phyloP scores from a whole-genome alignment of 1,140 invertebrate species.

The Drosophila nannoptera region DNA sequence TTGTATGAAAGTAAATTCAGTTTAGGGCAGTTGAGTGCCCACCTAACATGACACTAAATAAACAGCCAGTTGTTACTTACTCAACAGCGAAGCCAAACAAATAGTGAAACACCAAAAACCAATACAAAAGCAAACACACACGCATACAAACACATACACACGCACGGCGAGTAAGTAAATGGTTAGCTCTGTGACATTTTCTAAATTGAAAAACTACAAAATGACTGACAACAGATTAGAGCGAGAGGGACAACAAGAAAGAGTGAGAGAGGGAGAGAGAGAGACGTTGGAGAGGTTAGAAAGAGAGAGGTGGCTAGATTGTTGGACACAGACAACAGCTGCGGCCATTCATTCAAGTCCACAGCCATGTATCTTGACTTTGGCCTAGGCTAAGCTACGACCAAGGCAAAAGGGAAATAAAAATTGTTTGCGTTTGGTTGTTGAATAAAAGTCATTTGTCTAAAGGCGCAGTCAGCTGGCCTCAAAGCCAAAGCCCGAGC shows the following conservation, averaged over 20 bases:
- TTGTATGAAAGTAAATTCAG: constrained; percentile 66
- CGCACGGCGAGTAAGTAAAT: constrained; percentile 58
- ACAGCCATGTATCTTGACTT: constrained; percentile 35
- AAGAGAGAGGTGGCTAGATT: constrained; percentile 24
- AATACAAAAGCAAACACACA: constrained; percentile 59
- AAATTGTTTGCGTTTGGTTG: constrained; percentile 17
- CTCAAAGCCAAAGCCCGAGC: neutral
- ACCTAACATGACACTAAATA: constrained; percentile 73
- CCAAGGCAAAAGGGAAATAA: neutral
- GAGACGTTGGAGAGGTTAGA: neutral
- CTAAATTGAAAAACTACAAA: constrained; percentile 76
- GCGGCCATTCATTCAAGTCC: constrained; percentile 44
- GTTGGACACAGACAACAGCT: constrained; percentile 43
- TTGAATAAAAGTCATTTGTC: constrained; percentile 31
- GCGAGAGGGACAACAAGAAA: no score
- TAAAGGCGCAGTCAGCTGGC: neutral
- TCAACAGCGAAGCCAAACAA: constrained; percentile 72
- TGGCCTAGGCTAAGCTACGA: constrained; percentile 5
- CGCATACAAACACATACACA: constrained; percentile 18
- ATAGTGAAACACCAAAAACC: constrained; percentile 58
- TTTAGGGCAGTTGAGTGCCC: constrained; percentile 30
- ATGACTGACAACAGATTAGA: constrained; percentile 75
- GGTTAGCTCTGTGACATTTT: constrained; percentile 76
- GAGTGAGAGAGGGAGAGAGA: neutral
- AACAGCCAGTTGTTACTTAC: constrained; percentile 74